These are phyloP conservation scores for Patiria miniata DNA, from an alignment of 35 echinoderm and acorn worm species.

Conservation along the genomic window DNA sequence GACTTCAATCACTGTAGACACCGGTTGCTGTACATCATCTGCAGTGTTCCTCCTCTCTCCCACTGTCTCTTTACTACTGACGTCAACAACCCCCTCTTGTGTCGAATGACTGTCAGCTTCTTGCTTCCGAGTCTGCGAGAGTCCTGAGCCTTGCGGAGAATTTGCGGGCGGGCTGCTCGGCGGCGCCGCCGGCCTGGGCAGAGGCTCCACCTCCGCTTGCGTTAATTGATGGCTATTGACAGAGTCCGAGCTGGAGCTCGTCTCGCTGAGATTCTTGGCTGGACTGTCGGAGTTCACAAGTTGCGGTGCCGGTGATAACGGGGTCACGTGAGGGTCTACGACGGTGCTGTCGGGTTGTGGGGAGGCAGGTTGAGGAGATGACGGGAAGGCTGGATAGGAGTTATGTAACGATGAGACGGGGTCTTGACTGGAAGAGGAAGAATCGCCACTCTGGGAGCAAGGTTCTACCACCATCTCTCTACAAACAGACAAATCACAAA, in stretches of 20 bases:
- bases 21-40: neutral
- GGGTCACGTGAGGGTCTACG: neutral
- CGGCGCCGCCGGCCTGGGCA: neutral
- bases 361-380: neutral
- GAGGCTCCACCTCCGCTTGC: neutral
- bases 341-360: constrained; percentile 31
- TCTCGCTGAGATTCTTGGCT: constrained; percentile 1
- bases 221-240: constrained; percentile 1
- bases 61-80: no score
- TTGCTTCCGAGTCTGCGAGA: constrained; percentile 6
- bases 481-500: neutral
- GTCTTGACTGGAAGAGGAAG: neutral
- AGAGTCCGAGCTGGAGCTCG: constrained; percentile 22
- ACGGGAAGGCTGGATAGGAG: neutral
- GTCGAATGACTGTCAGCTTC: neutral
- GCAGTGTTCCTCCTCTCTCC: neutral
- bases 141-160: neutral
- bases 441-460: neutral
- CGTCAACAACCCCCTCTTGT: neutral
- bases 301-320: neutral
- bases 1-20: neutral
- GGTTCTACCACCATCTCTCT: constrained; percentile 32
- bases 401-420: neutral
- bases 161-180: neutral
- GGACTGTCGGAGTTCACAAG: neutral